Base-by-base conservation (phyloP, 2,888 invertebrate genomes). In the Therioaphis trifolii region DNA sequence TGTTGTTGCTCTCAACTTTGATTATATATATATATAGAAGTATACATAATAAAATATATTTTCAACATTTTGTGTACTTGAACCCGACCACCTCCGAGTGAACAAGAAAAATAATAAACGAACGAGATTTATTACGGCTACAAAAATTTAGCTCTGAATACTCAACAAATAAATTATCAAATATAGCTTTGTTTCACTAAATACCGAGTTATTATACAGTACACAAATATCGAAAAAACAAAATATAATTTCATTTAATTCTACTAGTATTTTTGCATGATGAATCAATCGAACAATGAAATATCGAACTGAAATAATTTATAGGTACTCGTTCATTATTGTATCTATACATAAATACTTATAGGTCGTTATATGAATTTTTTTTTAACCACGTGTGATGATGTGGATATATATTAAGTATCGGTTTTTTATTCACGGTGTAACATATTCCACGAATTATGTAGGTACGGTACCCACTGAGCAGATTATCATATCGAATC, bases 401-500 rank as follows among this genome's bases (percentile, higher is more conserved):
- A n/a, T 21, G 55, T 24, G 21, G 4, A 55, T 55, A 11, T 43
- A 58, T 11, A 12, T 71, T 52, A 12, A 46, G 27, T 49, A 49
- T 69, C 29, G 9, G n/a, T 35, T 66, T 66, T 66, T 66, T 66
- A 29, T n/a, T n/a, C n/a, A n/a, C n/a, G n/a, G n/a, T n/a, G n/a
- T n/a, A n/a, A n/a, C n/a, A n/a, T n/a, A n/a, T n/a, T n/a, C n/a
- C n/a, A n/a, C n/a, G n/a, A n/a, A 66, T 29, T 12, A 21, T 11
- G 27, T 15, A 71, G n/a, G 27, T 15, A n/a, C 21, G 21, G n/a
- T 52, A 29, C 24, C 49, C 49, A 29, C 43, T 66, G 66, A 66
- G 63, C 46, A 77, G 77, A 77, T 77, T 77, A 77, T 49, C 29
- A 49, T 77, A 77, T 77, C 49, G 21, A 49, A 49, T 76, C 46